Base-by-base conservation (phyloP, 30 jellyfish, hydroid and myxozoan genomes). In the Aurelia sp. region DNA sequence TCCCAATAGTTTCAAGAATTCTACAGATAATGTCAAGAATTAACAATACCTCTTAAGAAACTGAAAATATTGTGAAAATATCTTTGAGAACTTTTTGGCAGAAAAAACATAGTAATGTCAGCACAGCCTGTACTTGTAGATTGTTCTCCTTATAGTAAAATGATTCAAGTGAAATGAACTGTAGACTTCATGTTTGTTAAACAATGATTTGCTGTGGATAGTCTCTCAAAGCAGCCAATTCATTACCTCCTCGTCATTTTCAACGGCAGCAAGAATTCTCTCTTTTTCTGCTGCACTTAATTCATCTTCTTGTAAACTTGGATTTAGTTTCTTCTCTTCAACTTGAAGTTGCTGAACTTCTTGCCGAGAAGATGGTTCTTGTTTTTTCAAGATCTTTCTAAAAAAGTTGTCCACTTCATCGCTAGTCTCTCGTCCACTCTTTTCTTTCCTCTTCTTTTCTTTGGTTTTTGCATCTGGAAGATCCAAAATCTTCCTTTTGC, bases 251-350 rank as follows among this genome's bases (percentile, higher is more conserved):
- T 75, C 89, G 31, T 93, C 96, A 66, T 88, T 78, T 53, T 93
- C 98, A 2, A 93, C 97, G 33, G 92, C 83, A 12, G 91, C 97
- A 11, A 93, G 78, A 15, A 93, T 82, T 63, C 76, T 88, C 60
- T 93, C 97, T 62, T 88, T 93, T 27, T 93, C 98, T 13, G 87
- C 96, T 30, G 77, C 97, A 53, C 90, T 93, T 35, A 88, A 40
- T 80, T 78, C 44, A 13, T 71, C 78, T 17, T 67, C 76, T 33
- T 62, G 76, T 5, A 61, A 55, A 6, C 47, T 52, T 13, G 87
- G 73, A 38, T 38, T 41, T 8, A 50, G 76, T 58, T 63, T 66
- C 13, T 40, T 19, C 66, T 69, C 91, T 41, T 80, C 89, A 44
- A 44, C 55, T 44, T 44, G 55, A 4, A 19, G 10, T 47, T 53